Base-by-base conservation (phyloP, 1,140 invertebrate species). In the Gryllus bimaculatus region DNA sequence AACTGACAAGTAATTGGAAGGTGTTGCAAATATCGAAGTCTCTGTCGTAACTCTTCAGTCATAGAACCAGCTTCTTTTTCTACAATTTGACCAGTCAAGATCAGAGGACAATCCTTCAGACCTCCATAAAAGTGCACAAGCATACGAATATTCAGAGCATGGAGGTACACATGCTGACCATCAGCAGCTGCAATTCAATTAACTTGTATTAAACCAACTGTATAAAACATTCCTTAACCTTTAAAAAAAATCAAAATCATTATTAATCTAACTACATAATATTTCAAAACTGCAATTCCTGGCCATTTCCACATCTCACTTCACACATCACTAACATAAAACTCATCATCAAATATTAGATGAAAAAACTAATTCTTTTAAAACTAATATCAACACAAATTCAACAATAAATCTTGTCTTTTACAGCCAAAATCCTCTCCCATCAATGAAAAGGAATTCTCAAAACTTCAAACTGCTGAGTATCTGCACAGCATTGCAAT, bases 91-190 rank as follows among this genome's bases (percentile, higher is more conserved):
- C 92, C 93, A 0, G 85, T 87, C 75, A 99, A 91, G 10, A 88
- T 83, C n/a, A 87, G 85, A 0, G 97, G 97, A 80, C 93, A 93
- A 74, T 91, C 86, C 80, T 95, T 92, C 75, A 98, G 88, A 75
- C 88, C 89, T 20, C 95, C 95, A 88, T 96, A 98, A 75, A 94
- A 91, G 75, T 92, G 90, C 83, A 94, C 92, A 81, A 99, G 85
- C 91, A 98, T 97, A 77, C 93, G 92, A 6, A 95, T 91, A 86
- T 99, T 98, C 81, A 99, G 85, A 7, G 94, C 92, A 87, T 98
- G 94, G 75, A 99, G 85, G 85, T 96, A 99, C 47, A 98, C 91
- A 84, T 96, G 93, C 85, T 98, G 96, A 0, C 96, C 96, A 87
- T 97, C 95, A 54, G 89, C 88, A 79, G 93, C 94, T 94, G 82